phyloP scores from a whole-genome alignment of 2,888 invertebrate species.

The Hermaeophaga mercurialis region DNA sequence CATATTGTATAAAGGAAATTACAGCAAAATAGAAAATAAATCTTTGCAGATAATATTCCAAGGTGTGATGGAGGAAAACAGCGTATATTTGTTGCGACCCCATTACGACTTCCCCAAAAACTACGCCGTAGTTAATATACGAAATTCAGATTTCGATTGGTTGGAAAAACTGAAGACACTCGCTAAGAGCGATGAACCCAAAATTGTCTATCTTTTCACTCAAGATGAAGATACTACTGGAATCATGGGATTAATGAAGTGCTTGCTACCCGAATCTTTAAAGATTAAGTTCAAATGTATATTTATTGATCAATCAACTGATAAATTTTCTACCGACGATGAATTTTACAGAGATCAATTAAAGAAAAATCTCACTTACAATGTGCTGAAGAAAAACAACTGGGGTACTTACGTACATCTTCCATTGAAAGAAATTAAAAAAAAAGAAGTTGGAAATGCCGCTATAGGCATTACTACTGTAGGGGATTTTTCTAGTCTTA shows the following conservation, averaged over 20 bases:
- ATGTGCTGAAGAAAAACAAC: conserved; percentile 37
- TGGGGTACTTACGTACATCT: conserved; percentile 45
- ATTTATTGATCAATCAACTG: conserved; percentile 34
- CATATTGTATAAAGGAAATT: conserved; percentile 31
- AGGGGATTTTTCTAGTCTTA: conserved; percentile 82
- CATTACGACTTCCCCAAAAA: conserved; percentile 20
- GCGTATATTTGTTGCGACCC: conserved; percentile 20
- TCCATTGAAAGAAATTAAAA: conserved; percentile 26
- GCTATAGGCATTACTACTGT: conserved; percentile 23
- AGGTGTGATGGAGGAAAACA: conserved; percentile 12
- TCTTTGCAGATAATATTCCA: conserved; percentile 23
- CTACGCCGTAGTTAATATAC: conserved; percentile 25
- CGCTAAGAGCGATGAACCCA: conserved; percentile 6
- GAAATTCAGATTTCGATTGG: conserved; percentile 36
- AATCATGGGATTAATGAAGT: conserved; percentile 42
- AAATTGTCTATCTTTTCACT: conserved; percentile 34
- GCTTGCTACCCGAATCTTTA: conserved; percentile 33
- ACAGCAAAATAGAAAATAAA: not conserved
- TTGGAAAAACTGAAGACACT: conserved; percentile 48
- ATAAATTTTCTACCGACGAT: conserved; percentile 36
- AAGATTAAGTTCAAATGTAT: conserved; percentile 33
- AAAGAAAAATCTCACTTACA: conserved; percentile 40
- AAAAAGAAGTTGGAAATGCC: conserved; percentile 59
- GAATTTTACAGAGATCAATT: conserved; percentile 39
- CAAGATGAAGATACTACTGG: conserved; percentile 37